phyloP scores from a whole-genome alignment of 2,888 invertebrate species.

The Lepidonotus clava region DNA sequence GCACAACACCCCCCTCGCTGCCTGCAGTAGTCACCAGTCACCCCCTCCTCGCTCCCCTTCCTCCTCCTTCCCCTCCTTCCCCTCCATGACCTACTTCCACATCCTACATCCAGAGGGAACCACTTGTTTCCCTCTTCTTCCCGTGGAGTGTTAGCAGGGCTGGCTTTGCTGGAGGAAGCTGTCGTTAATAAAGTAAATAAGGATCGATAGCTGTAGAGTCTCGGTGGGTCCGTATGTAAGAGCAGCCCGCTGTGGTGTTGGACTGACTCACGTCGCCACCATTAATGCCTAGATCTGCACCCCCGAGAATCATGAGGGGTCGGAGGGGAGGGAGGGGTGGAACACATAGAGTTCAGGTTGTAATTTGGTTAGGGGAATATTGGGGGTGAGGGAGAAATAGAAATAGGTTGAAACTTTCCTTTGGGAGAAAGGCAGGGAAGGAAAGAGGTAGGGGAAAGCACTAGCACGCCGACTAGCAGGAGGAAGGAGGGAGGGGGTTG shows the following conservation, averaged over 20 bases:
- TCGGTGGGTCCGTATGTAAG: too few species aligned
- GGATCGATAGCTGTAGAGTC: conserved; percentile 46
- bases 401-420: too few species aligned
- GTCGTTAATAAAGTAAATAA: conserved; percentile 48
- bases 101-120: conserved; percentile 5
- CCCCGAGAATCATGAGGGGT: too few species aligned
- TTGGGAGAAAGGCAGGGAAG: too few species aligned
- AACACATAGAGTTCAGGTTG: too few species aligned
- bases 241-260: not conserved
- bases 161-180: not conserved
- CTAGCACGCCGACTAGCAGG: too few species aligned
- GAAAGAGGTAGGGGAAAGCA: too few species aligned
- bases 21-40: not conserved
- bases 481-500: too few species aligned
- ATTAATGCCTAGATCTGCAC: not conserved
- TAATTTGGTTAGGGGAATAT: too few species aligned
- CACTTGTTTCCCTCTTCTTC: conserved; percentile 12
- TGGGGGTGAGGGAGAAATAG: too few species aligned
- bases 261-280: conserved; percentile 3
- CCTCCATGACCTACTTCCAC: conserved; percentile 7
- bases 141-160: not conserved
- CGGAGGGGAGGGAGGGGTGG: too few species aligned
- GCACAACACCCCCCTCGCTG: not conserved
- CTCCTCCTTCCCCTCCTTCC: not conserved
- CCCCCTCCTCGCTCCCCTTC: not conserved